Evolutionary conservation across 2,797 vertebrate genomes (phyloP), one percentile per base, ranked within the genome.

Genomic region (Enteromius unitaeniatus): DNA sequence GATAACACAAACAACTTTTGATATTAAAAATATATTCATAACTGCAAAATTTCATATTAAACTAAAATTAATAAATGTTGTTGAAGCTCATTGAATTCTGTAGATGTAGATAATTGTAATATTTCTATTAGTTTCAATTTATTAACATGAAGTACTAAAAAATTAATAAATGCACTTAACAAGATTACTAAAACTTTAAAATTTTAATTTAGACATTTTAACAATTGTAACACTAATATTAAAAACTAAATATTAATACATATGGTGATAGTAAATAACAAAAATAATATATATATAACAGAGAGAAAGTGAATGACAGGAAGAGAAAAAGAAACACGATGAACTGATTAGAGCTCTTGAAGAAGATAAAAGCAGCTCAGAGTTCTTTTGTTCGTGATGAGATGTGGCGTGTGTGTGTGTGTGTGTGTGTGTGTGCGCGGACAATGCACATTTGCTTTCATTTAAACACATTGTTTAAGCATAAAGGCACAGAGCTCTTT

Each of bases 301-400:
- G 69, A 79, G 28, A 60, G 81, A 82, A 45, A 80, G 45, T 55
- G 67, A 81, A 84, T 21, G 51, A 83, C 17, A 28, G 77, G 67
- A 49, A n/a, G 79, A 31, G 19, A 77, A 34, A 28, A 28, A 65
- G 8, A 55, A 49, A 28, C 82, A 84, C 15, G 73, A 83, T 80
- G 81, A 72, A 87, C 79, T 74, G 26, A 85, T 85, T 85, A 85
- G 23, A 47, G 70, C 26, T 62, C 49, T 76, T 31, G 60, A 62
- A 78, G 14, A 37, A 67, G 67, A 84, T 81, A 62, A 86, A 81
- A 85, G 84, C 13, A 53, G 75, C 76, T 87, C 47, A 58, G 55
- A 58, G 72, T 65, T 76, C 21, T 64, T 85, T 72, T 80, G 65
- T 87, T 83, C 47, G 60, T 26, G 37, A 58, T 37, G 26, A 68